Percentiles rank a stretch among this genome's conserved stretches.
phyloP scores from a whole-genome alignment of 2,797 vertebrate species.

The Micropoecilia bifurca region DNA sequence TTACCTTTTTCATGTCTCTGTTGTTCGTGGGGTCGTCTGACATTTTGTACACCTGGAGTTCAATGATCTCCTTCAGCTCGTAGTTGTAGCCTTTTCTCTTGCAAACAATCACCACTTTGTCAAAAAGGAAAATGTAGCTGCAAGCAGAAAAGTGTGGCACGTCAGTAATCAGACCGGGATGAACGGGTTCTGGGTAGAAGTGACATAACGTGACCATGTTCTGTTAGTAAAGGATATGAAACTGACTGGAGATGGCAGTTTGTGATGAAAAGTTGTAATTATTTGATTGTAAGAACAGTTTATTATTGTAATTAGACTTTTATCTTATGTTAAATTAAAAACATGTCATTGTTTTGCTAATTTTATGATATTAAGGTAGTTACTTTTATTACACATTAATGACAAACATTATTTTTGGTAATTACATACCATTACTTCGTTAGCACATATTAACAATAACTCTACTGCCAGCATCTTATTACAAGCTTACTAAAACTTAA shows the following conservation, averaged over 20 bases:
- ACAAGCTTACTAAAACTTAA: neutral
- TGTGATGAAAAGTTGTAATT: neutral
- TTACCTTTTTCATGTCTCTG: constrained; percentile 97
- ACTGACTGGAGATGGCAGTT: neutral
- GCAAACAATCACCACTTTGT: constrained; percentile 98
- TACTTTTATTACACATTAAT: neutral
- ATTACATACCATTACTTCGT: neutral
- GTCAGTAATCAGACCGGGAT: neutral
- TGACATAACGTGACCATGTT: neutral
- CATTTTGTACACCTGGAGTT: constrained; percentile 95
- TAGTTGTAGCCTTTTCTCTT: constrained; percentile 96
- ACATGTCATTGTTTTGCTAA: neutral
- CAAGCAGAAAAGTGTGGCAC: constrained; percentile 10
- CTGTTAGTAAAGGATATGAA: neutral
- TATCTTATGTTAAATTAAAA: neutral
- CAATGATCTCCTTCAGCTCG: constrained; percentile 96
- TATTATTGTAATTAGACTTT: neutral
- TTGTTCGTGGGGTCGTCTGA: constrained; percentile 98
- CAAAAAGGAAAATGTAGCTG: constrained; percentile 98
- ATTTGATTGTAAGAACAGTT: neutral
- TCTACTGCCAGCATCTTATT: neutral
- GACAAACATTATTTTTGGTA: neutral
- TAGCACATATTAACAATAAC: neutral
- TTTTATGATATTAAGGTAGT: neutral
- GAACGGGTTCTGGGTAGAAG: neutral